These are phyloP conservation scores for Palythoa grandis DNA, from an alignment of 92 coral and sea anemone genomes.

Conservation along the genomic window DNA sequence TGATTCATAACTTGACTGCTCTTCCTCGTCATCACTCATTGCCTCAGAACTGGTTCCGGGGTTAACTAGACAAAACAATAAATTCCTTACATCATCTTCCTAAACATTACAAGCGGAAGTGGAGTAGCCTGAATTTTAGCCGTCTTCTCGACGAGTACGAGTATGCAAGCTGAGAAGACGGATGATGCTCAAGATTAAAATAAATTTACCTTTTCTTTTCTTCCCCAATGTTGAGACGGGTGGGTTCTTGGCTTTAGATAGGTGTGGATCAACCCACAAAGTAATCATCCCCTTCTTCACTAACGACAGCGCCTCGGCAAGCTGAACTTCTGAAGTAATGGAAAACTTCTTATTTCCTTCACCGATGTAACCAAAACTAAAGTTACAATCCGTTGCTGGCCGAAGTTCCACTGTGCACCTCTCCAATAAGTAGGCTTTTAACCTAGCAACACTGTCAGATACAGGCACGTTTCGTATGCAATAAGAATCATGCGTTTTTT, in stretches of 20 bases:
- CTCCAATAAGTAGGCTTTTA: conserved; percentile 37
- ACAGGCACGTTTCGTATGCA: conserved; percentile 15
- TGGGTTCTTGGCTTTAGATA: background rate
- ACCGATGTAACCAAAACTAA: conserved; percentile 42
- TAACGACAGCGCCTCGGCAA: conserved; percentile 49
- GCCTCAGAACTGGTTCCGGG: no score
- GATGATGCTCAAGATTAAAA: conserved; percentile 16
- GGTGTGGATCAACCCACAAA: conserved; percentile 28
- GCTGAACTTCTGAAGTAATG: conserved; percentile 37
- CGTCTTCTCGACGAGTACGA: no score
- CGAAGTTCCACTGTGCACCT: conserved; percentile 12
- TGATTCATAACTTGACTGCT: no score
- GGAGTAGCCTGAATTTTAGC: no score
- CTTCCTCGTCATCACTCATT: background rate
- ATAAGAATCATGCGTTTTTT: conserved; percentile 13
- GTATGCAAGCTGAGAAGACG: background rate
- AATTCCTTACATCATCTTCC: no score
- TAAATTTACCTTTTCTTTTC: conserved; percentile 26
- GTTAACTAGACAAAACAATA: no score
- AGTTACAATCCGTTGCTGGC: conserved; percentile 5
- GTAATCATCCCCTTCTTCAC: conserved; percentile 42
- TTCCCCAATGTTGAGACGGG: background rate
- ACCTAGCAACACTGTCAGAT: conserved; percentile 13
- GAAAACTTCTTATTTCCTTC: conserved; percentile 46
- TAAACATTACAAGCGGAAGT: no score